Evolutionary conservation across 2,888 invertebrate genomes (phyloP).

Genomic region (Eupeodes luniger): DNA sequence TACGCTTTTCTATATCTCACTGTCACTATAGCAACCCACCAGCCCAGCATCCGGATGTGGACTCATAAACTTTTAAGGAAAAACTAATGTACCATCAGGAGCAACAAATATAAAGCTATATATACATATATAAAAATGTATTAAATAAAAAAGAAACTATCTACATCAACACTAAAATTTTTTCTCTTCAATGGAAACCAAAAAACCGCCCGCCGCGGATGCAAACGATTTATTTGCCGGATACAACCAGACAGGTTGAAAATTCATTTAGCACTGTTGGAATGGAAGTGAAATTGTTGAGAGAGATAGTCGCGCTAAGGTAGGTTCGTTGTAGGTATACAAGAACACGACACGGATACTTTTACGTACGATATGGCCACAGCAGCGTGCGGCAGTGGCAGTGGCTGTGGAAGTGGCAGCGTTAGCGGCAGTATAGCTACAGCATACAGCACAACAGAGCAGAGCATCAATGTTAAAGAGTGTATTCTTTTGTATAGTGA

Average conservation of each 20-base stretch:
- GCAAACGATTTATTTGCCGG: constrained; percentile 70
- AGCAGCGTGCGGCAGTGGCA: constrained; percentile 4
- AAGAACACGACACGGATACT: constrained; percentile 7
- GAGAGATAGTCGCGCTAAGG: constrained; percentile 52
- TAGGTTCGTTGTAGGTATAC: background rate
- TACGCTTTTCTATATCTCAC: background rate
- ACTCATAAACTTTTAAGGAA: constrained; percentile 59
- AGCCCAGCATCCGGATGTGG: constrained; percentile 50
- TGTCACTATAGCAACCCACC: constrained; percentile 13
- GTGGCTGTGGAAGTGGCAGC: background rate
- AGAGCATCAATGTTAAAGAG: constrained; percentile 55
- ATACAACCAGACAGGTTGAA: constrained; percentile 75
- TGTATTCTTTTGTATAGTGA: constrained; percentile 3
- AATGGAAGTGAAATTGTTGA: constrained; percentile 28
- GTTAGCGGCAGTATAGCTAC: background rate
- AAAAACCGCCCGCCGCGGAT: constrained; percentile 65
- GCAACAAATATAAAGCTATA: constrained; percentile 26
- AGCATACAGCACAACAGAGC: background rate
- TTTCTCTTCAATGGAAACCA: constrained; percentile 49
- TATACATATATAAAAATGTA: constrained; percentile 15
- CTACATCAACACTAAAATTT: constrained; percentile 39
- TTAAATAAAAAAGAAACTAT: constrained; percentile 14
- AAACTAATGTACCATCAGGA: constrained; percentile 26
- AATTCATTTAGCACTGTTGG: constrained; percentile 68
- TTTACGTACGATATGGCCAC: constrained; percentile 15